phyloP scores from a whole-genome alignment of 23 tunicate genomes.

The Corella eumyota region DNA sequence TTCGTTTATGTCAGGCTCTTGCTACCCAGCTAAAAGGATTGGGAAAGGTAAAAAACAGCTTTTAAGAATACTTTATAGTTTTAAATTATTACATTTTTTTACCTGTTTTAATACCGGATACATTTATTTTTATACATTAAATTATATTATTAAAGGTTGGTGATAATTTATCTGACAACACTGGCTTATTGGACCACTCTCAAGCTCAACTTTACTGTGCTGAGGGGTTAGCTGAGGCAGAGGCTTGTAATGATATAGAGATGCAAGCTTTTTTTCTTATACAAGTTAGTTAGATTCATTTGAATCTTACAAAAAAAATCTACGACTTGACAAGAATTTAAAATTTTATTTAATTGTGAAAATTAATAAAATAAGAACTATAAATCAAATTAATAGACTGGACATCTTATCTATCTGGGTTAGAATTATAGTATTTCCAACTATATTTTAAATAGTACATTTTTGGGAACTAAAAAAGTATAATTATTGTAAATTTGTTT shows the following conservation, averaged over 20 bases:
- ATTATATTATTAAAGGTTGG: slow-evolving; percentile 30
- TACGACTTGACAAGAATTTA: no score
- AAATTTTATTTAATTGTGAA: no score
- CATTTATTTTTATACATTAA: no score
- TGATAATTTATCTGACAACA: slow-evolving; percentile 6
- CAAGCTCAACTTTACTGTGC: slow-evolving; percentile 78
- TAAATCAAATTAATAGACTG: no score
- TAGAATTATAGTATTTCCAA: no score
- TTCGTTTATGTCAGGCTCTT: slow-evolving; percentile 49
- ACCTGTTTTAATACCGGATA: no score
- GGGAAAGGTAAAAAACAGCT: slow-evolving; percentile 75
- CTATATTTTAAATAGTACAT: no score
- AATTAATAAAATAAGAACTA: no score
- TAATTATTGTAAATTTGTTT: not conserved
- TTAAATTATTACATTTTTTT: no score
- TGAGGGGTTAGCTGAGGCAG: slow-evolving; percentile 83
- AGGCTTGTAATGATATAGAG: slow-evolving; percentile 75
- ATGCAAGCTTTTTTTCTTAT: slow-evolving; percentile 82
- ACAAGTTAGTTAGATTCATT: slow-evolving; percentile 34
- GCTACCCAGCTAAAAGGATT: slow-evolving; percentile 58
- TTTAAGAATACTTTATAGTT: not conserved
- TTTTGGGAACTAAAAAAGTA: not conserved
- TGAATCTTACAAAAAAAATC: no score
- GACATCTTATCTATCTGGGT: no score
- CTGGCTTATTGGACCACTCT: slow-evolving; percentile 31